Percentiles rank a stretch among this genome's conserved stretches.
Evolutionary conservation across 2,888 invertebrate species (phyloP).

Genomic region (Encarsia formosa): DNA sequence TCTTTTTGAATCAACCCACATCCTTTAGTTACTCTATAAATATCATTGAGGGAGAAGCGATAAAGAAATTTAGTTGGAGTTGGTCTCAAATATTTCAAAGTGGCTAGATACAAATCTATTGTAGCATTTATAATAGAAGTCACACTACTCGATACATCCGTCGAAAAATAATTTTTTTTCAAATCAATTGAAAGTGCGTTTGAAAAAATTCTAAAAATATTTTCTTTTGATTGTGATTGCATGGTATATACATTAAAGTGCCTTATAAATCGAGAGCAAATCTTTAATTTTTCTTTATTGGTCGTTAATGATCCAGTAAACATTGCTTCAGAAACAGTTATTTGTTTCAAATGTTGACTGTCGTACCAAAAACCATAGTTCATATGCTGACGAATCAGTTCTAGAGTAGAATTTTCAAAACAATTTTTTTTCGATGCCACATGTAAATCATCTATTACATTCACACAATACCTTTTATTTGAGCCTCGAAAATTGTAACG

Average conservation of each 20-base stretch:
- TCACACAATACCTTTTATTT: constrained; percentile 56
- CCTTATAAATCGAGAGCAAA: constrained; percentile 55
- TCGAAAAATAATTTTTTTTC: constrained; percentile 53
- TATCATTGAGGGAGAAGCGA: constrained; percentile 62
- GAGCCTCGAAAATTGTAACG: constrained; percentile 59
- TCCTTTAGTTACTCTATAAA: constrained; percentile 59
- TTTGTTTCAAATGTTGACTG: constrained; percentile 44
- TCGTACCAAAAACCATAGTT: constrained; percentile 64
- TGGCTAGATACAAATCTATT: constrained; percentile 56
- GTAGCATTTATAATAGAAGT: constrained; percentile 60
- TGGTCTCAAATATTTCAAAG: constrained; percentile 54
- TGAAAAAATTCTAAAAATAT: constrained; percentile 60
- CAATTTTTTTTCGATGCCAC: constrained; percentile 53
- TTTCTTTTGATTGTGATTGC: constrained; percentile 58
- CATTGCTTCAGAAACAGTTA: constrained; percentile 49
- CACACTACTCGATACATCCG: constrained; percentile 53
- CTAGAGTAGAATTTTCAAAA: constrained; percentile 56
- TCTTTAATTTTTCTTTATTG: constrained; percentile 49
- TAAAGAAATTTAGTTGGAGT: constrained; percentile 62
- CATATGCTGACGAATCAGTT: constrained; percentile 61
- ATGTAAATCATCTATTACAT: constrained; percentile 66
- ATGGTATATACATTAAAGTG: constrained; percentile 62
- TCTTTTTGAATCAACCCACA: constrained; percentile 61
- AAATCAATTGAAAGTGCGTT: constrained; percentile 57
- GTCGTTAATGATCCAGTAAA: constrained; percentile 58